Base-by-base conservation (phyloP, 1,140 invertebrate genomes). In the Pentalonia nigronervosa region DNA sequence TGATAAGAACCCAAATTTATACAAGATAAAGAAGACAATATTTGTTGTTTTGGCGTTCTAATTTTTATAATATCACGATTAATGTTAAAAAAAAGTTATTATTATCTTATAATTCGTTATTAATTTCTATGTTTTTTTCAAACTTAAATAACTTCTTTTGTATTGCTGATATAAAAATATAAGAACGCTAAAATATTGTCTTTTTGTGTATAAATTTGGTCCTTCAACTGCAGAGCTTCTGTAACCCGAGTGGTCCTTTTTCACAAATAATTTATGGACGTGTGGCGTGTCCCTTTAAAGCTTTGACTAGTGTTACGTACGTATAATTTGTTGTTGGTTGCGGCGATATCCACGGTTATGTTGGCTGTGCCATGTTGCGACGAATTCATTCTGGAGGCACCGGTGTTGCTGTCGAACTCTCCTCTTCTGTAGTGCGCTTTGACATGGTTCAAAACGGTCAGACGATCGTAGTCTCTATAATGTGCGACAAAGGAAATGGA, bases 391-490 rank as follows among this genome's bases (percentile, higher is more conserved):
- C 47, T n/a, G 7, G 47, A 34, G 17, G 34, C 81, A 87, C 47
- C 7, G 7, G 86, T n/a, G 47, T n/a, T 50, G 30, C n/a, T n/a
- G 21, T 25, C 21, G 47, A 93, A 67, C 36, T 91, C 91, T 36
- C 90, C 94, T 90, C 94, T 94, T 60, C 94, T 95, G 88, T 97
- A 97, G 95, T 97, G 97, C 50, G 96, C 96, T 93, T 96, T 97
- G 0, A 97, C 97, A 94, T 97, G 97, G 30, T 95, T 95, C 60
- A 97, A 95, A 4, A 97, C 96, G 2, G 96, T 96, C 45, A 97
- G 96, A 41, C 96, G 96, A 94, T 96, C 97, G 6, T 96, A 95
- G 95, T 97, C 96, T 94, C 97, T 97, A 94, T 56, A 95, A 94
- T 14, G 30, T 20, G 30, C 11, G 6, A n/a, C 60, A 93, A 86